Percentiles rank a stretch among this genome's conserved stretches.
Conservation (phyloP, 2,113 vertebrate genomes). For the Beaufortia kweichowensis region DNA sequence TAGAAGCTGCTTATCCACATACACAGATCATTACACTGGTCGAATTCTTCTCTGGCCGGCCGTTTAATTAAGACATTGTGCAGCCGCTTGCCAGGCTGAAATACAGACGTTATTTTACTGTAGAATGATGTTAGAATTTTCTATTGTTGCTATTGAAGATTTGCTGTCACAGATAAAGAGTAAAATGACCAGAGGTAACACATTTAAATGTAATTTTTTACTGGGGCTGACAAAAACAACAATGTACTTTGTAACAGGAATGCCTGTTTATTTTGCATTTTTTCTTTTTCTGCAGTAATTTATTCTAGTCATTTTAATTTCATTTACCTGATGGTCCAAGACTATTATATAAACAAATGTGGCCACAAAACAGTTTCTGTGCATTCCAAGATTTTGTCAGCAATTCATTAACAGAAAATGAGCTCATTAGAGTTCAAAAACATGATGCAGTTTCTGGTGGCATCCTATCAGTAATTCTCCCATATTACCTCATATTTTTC, state of each 20-base stretch:
- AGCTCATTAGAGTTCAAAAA: slow-evolving; percentile 49
- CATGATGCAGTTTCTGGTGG: slow-evolving; percentile 26
- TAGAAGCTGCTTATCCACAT: slow-evolving; percentile 58
- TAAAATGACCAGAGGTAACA: slow-evolving; percentile 5
- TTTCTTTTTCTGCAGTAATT: slow-evolving; percentile 25
- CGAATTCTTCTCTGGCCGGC: slow-evolving; percentile 57
- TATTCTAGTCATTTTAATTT: slow-evolving; percentile 50
- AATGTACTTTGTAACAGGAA: slow-evolving; percentile 41
- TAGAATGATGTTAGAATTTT: slow-evolving; percentile 52
- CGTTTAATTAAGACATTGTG: slow-evolving; percentile 61
- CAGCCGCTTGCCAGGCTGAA: slow-evolving; percentile 48
- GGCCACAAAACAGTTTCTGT: slow-evolving; percentile 37
- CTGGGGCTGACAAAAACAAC: slow-evolving; percentile 12
- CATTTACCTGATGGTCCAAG: slow-evolving; percentile 37
- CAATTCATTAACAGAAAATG: slow-evolving; percentile 55
- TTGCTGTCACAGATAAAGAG: slow-evolving; percentile 53
- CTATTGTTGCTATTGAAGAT: slow-evolving; percentile 43
- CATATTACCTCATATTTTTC: slow-evolving; percentile 8
- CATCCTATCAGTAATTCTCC: slow-evolving; percentile 29
- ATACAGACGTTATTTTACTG: slow-evolving; percentile 56
- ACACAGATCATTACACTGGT: slow-evolving; percentile 57
- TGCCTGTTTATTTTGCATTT: slow-evolving; percentile 13
- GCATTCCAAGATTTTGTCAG: slow-evolving; percentile 37
- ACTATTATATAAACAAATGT: slow-evolving; percentile 35
- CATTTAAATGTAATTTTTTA: slow-evolving; percentile 23